Evolutionary conservation across 2,888 invertebrate genomes (phyloP).

Genomic region (Cephalotes varians): DNA sequence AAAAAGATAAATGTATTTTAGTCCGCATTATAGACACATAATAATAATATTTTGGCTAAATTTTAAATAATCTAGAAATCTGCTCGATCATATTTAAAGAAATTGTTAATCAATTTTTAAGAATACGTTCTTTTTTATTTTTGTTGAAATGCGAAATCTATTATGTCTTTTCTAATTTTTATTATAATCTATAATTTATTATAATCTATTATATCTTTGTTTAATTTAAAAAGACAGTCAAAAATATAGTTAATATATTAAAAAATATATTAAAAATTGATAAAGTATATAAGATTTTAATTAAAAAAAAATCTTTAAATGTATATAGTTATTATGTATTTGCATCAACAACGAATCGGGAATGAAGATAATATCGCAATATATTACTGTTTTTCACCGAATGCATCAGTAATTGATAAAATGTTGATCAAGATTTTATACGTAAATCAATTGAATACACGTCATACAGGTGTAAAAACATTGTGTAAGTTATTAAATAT

Average conservation of each 20-base stretch:
- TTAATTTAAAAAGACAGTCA: background rate
- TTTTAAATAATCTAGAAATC: conserved; percentile 44
- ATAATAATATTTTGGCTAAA: conserved; percentile 52
- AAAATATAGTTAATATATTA: background rate
- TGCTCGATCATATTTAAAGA: conserved; percentile 4
- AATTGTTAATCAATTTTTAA: background rate
- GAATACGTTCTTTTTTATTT: background rate
- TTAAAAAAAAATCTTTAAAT: conserved; percentile 21
- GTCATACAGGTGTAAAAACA: background rate
- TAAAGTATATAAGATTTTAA: conserved; percentile 21
- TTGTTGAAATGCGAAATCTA: background rate
- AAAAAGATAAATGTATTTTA: conserved; percentile 67
- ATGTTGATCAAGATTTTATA: conserved; percentile 24
- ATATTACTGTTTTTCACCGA: conserved; percentile 26
- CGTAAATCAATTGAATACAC: conserved; percentile 4
- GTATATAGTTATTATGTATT: conserved; percentile 22
- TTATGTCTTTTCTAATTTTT: background rate
- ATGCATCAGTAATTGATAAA: conserved; percentile 36
- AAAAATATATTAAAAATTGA: background rate
- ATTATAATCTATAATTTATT: too few relatives aligned
- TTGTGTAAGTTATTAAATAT: conserved; percentile 5
- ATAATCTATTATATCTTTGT: too few relatives aligned
- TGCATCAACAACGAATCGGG: background rate
- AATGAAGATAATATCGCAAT: conserved; percentile 40
- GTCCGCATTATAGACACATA: conserved; percentile 46